These are phyloP conservation scores for Misgurnus mizolepis DNA, from an alignment of 2,113 vertebrate species.

Conservation along the genomic window DNA sequence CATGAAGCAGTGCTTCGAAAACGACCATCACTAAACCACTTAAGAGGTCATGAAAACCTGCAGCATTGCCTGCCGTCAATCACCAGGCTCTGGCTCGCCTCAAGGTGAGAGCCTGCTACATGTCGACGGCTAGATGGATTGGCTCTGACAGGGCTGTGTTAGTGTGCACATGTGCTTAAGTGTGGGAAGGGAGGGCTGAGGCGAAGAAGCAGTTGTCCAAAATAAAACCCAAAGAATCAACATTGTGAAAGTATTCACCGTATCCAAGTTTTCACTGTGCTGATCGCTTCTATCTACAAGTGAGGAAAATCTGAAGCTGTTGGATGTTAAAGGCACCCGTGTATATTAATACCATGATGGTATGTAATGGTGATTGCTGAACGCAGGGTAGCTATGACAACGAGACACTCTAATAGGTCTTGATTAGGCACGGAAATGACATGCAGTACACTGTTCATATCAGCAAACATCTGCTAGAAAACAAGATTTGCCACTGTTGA, in stretches of 20 bases:
- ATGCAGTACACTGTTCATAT: constrained; percentile 5
- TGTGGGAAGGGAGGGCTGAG: constrained; percentile 1
- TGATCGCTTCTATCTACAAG: too few species aligned
- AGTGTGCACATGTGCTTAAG: background rate
- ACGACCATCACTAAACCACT: too few species aligned
- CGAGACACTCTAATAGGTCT: constrained; percentile 37
- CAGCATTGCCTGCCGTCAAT: constrained; percentile 67
- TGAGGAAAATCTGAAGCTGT: constrained; percentile 1
- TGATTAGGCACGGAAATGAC: constrained; percentile 28
- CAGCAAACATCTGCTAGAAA: background rate
- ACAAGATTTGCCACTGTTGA: background rate
- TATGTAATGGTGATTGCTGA: constrained; percentile 26
- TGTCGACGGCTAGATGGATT: constrained; percentile 57
- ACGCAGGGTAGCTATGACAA: constrained; percentile 26
- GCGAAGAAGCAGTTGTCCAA: background rate
- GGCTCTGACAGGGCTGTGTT: constrained; percentile 55
- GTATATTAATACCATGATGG: background rate
- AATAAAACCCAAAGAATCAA: constrained; percentile 16
- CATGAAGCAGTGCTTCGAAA: too few species aligned
- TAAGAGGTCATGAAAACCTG: constrained; percentile 62
- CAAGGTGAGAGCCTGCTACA: constrained; percentile 69
- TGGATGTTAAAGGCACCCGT: background rate
- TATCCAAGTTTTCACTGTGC: too few species aligned
- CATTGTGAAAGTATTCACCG: background rate
- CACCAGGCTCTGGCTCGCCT: constrained; percentile 63